phyloP scores from a whole-genome alignment of 35 echinoderm and acorn worm genomes.

The Eucidaris tribuloides region DNA sequence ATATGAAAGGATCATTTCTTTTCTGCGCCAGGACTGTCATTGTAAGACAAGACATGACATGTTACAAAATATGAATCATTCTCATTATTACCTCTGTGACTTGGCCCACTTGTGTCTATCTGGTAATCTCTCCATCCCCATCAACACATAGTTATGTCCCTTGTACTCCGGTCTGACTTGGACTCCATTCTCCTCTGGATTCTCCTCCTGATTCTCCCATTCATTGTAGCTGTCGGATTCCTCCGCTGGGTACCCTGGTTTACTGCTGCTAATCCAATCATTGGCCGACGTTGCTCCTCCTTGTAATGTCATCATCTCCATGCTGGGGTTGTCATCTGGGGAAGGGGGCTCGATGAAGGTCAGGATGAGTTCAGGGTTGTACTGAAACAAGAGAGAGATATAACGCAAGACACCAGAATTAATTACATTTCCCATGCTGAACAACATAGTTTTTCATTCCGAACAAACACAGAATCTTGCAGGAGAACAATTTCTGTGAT shows the following conservation, averaged over 20 bases:
- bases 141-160: constrained; percentile 70
- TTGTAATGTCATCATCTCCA: constrained; percentile 47
- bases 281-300: constrained; percentile 3
- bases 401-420: too few species aligned
- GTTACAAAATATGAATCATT: too few species aligned
- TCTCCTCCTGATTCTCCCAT: background rate
- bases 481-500: too few species aligned
- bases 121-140: constrained; percentile 59
- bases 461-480: too few species aligned
- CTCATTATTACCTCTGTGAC: constrained; percentile 94
- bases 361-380: constrained; percentile 56
- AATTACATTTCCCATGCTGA: too few species aligned
- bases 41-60: too few species aligned
- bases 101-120: constrained; percentile 83
- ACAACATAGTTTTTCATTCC: too few species aligned
- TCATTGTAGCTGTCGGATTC: too few species aligned
- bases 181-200: background rate
- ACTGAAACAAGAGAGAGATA: constrained; percentile 21
- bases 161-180: constrained; percentile 31
- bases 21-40: too few species aligned
- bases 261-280: constrained; percentile 35
- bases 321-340: background rate
- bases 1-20: too few species aligned
- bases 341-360: constrained; percentile 65
- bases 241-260: too few species aligned